Conservation (phyloP, 92 coral and sea anemone species). For the Metridium senile region DNA sequence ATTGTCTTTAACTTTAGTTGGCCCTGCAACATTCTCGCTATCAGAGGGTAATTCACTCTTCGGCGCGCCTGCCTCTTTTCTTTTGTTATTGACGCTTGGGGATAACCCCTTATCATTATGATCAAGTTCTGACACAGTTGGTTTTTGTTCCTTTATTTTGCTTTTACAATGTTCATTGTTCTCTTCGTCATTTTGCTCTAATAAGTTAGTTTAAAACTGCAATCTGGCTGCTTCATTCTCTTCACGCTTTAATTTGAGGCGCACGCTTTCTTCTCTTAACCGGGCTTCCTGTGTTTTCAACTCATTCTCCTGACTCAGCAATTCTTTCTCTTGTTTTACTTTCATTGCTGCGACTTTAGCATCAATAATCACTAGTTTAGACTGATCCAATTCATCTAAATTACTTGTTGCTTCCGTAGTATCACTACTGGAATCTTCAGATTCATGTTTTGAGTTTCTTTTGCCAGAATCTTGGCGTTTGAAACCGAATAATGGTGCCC, state of each 20-base stretch:
- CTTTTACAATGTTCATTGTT: slow-evolving; percentile 1
- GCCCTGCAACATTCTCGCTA: slow-evolving; percentile 6
- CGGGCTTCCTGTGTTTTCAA: slow-evolving; percentile 32
- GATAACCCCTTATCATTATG: no score
- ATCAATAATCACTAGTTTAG: background rate
- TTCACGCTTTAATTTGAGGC: slow-evolving; percentile 14
- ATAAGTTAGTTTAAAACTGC: slow-evolving; percentile 10
- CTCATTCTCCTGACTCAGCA: slow-evolving; percentile 3
- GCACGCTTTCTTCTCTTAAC: background rate
- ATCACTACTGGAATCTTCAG: background rate
- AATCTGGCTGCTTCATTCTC: background rate
- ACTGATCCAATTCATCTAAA: background rate
- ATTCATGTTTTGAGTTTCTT: background rate
- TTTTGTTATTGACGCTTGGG: background rate
- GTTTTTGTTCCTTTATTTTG: slow-evolving; percentile 9
- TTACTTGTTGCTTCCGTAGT: background rate
- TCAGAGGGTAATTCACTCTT: slow-evolving; percentile 8
- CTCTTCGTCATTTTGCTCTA: background rate
- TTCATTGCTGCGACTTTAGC: slow-evolving; percentile 26
- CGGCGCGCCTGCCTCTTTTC: background rate
- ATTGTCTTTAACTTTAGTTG: no score
- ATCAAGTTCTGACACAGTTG: no score
- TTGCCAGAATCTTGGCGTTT: background rate
- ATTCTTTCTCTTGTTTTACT: slow-evolving; percentile 25
- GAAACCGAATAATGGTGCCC: no score